Evolutionary conservation across 2,797 vertebrate genomes (phyloP).

Genomic region (Lepus townsendii): DNA sequence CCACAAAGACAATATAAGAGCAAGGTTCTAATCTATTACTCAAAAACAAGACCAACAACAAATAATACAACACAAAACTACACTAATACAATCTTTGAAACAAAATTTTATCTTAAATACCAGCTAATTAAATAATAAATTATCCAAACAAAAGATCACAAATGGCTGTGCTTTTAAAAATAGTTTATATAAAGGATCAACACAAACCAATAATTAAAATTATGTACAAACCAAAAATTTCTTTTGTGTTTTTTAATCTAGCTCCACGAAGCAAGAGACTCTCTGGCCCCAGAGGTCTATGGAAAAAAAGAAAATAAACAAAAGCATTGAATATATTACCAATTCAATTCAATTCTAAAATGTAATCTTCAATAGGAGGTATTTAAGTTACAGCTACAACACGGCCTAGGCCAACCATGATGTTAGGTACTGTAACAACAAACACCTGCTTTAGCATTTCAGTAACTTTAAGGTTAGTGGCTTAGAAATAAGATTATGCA

Average conservation of each 20-base stretch:
- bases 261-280: conserved; percentile 98
- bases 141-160: conserved; percentile 48
- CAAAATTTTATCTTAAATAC: conserved; percentile 52
- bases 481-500: conserved; percentile 58
- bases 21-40: conserved; percentile 23
- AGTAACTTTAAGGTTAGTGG: conserved; percentile 61
- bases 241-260: conserved; percentile 99
- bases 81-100: conserved; percentile 37
- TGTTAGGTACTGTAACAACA: conserved; percentile 64
- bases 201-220: conserved; percentile 56
- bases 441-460: conserved; percentile 62
- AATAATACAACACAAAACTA: neutral
- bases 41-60: conserved; percentile 37
- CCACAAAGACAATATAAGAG: conserved; percentile 2
- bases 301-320: conserved; percentile 77
- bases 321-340: conserved; percentile 66
- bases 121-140: conserved; percentile 42
- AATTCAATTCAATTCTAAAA: conserved; percentile 67
- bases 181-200: conserved; percentile 63
- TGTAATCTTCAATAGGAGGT: conserved; percentile 48
- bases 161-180: conserved; percentile 53
- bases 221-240: conserved; percentile 96
- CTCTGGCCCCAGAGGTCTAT: conserved; percentile 97
- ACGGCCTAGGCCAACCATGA: conserved; percentile 22
- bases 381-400: conserved; percentile 41